These are phyloP conservation scores for Sesia bembeciformis DNA, from an alignment of 2,888 invertebrate genomes.

Conservation along the genomic window DNA sequence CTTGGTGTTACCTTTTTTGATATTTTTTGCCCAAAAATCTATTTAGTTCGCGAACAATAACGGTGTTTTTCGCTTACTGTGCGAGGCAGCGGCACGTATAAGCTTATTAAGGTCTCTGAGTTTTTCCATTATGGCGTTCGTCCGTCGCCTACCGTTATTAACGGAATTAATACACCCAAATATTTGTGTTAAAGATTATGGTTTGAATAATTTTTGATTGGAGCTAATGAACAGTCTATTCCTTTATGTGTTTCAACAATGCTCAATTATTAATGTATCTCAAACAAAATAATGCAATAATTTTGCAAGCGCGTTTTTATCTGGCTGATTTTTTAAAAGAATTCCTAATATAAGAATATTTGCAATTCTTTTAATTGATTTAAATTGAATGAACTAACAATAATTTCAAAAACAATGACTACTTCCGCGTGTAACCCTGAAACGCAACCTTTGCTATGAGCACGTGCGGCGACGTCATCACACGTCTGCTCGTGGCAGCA, in stretches of 20 bases:
- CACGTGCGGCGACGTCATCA: not conserved
- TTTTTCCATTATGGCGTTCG: constrained; percentile 18
- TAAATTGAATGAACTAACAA: constrained; percentile 2
- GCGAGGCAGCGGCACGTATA: constrained; percentile 37
- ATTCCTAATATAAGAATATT: too few species aligned
- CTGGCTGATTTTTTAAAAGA: too few species aligned
- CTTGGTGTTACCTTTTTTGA: constrained; percentile 59
- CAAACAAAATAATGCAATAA: too few species aligned
- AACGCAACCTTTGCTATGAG: constrained; percentile 13
- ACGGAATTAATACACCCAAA: constrained; percentile 18
- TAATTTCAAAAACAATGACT: constrained; percentile 11
- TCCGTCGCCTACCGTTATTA: constrained; percentile 29
- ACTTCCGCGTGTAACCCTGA: constrained; percentile 21
- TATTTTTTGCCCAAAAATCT: constrained; percentile 63
- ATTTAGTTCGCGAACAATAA: constrained; percentile 60
- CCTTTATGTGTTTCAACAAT: too few species aligned
- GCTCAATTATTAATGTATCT: too few species aligned
- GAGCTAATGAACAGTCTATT: too few species aligned
- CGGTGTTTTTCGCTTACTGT: constrained; percentile 50
- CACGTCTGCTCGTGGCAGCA: too few species aligned
- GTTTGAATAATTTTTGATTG: constrained; percentile 3
- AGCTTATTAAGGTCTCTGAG: constrained; percentile 50
- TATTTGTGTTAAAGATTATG: constrained; percentile 4
- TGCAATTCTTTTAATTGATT: constrained; percentile 4
- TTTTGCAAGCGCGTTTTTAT: too few species aligned